Evolutionary conservation across 2,113 vertebrate genomes (phyloP).

Genomic region (Siniperca knerii): DNA sequence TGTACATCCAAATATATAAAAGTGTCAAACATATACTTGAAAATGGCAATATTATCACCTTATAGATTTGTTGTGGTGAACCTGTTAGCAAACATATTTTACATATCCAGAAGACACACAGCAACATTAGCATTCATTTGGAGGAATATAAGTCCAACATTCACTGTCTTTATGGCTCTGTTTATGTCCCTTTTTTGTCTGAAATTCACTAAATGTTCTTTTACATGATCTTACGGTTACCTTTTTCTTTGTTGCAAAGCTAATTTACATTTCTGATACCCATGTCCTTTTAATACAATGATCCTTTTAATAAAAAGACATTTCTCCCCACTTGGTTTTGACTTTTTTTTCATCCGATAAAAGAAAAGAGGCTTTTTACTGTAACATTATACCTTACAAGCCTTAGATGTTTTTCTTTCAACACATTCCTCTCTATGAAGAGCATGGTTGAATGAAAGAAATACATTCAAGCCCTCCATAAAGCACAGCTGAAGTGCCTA

Average conservation of each 20-base stretch:
- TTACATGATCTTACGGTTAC: neutral
- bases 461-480: neutral
- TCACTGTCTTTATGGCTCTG: neutral
- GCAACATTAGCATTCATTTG: neutral
- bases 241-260: neutral
- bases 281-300: constrained; percentile 1
- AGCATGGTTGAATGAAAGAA: neutral
- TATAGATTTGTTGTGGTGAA: neutral
- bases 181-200: neutral
- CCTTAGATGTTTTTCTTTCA: neutral
- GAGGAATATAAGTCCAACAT: neutral
- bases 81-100: neutral
- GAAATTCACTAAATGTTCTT: neutral
- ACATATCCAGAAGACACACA: neutral
- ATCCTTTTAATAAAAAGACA: neutral
- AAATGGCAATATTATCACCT: neutral
- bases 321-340: neutral
- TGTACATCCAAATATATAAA: neutral
- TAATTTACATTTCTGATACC: neutral
- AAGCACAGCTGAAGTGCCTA: neutral
- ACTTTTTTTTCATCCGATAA: neutral
- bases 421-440: neutral
- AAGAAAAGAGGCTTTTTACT: neutral
- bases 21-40: neutral
- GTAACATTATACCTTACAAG: neutral